Conservation (phyloP, 2,888 invertebrate genomes). For the Epistrophella euchroma region DNA sequence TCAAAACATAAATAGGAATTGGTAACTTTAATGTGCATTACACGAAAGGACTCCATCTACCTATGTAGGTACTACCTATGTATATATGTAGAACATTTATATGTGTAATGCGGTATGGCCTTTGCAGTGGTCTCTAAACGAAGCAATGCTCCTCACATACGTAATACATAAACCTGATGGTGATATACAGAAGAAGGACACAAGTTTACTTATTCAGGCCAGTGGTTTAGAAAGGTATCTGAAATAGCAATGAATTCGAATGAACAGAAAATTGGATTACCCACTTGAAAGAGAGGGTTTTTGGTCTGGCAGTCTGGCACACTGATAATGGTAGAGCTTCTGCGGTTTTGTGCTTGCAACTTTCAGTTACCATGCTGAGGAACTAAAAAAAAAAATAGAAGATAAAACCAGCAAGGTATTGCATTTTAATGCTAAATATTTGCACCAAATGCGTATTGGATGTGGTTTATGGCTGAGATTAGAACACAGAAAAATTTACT, state of each 20-base stretch:
- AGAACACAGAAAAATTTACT: conserved; percentile 52
- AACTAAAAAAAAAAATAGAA: not conserved
- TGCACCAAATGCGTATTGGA: conserved; percentile 48
- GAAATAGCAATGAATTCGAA: conserved; percentile 72
- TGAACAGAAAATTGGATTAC: conserved; percentile 75
- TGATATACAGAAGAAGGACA: conserved; percentile 22
- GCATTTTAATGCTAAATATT: conserved; percentile 49
- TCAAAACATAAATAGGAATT: conserved; percentile 58
- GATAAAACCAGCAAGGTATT: not conserved
- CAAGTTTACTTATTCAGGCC: conserved; percentile 70
- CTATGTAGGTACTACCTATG: not conserved
- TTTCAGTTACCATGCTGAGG: conserved; percentile 1
- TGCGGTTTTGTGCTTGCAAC: conserved; percentile 47
- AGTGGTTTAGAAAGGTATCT: conserved; percentile 70
- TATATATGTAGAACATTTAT: not conserved
- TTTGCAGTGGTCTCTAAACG: conserved; percentile 53
- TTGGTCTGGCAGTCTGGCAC: conserved; percentile 19
- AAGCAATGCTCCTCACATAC: not conserved
- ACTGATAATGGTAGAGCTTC: conserved; percentile 33
- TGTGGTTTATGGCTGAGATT: conserved; percentile 67
- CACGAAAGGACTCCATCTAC: conserved; percentile 40
- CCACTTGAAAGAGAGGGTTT: conserved; percentile 42
- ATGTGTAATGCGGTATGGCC: conserved; percentile 34
- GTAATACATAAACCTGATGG: not conserved
- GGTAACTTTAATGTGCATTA: conserved; percentile 69